phyloP scores from a whole-genome alignment of 2,888 invertebrate genomes.

The Drosophila pseudotalamancana region DNA sequence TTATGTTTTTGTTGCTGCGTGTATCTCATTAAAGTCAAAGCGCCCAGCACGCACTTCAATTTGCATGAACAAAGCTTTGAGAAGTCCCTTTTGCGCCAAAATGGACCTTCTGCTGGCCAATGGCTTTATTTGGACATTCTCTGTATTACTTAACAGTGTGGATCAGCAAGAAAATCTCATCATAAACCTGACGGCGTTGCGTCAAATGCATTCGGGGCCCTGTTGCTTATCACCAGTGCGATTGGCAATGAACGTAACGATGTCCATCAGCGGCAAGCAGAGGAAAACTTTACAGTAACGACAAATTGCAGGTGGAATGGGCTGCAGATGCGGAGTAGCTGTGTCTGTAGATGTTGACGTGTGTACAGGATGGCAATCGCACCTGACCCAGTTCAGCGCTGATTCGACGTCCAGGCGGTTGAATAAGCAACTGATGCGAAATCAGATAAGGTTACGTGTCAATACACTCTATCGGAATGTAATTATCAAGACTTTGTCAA shows the following conservation, averaged over 20 bases:
- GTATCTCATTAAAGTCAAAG: slow-evolving; percentile 74
- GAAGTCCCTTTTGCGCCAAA: slow-evolving; percentile 41
- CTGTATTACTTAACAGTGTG: slow-evolving; percentile 57
- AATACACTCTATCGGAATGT: slow-evolving; percentile 16
- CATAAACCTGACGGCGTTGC: slow-evolving; percentile 33
- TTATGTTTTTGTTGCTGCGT: slow-evolving; percentile 48
- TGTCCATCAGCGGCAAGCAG: slow-evolving; percentile 54
- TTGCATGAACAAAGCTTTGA: slow-evolving; percentile 74
- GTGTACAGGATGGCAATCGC: slow-evolving; percentile 34
- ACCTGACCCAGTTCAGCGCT: slow-evolving; percentile 58
- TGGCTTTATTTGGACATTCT: slow-evolving; percentile 60
- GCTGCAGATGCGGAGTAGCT: not conserved
- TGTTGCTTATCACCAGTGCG: slow-evolving; percentile 32
- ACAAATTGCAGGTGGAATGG: slow-evolving; percentile 27
- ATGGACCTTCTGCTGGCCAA: slow-evolving; percentile 38
- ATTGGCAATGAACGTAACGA: slow-evolving; percentile 54
- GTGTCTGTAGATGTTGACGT: not conserved
- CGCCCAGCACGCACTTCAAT: slow-evolving; percentile 71
- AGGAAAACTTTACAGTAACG: slow-evolving; percentile 38
- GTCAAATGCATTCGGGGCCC: slow-evolving; percentile 50
- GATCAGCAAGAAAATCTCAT: slow-evolving; percentile 41
- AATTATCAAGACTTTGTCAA: slow-evolving; percentile 10
- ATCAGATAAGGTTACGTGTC: slow-evolving; percentile 1
- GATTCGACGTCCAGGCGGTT: slow-evolving; percentile 28
- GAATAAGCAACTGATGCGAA: slow-evolving; percentile 40